Percentiles rank a stretch among this genome's conserved stretches.
Evolutionary conservation across 1,140 invertebrate species (phyloP).

Genomic region (Drosophila eugracilis): DNA sequence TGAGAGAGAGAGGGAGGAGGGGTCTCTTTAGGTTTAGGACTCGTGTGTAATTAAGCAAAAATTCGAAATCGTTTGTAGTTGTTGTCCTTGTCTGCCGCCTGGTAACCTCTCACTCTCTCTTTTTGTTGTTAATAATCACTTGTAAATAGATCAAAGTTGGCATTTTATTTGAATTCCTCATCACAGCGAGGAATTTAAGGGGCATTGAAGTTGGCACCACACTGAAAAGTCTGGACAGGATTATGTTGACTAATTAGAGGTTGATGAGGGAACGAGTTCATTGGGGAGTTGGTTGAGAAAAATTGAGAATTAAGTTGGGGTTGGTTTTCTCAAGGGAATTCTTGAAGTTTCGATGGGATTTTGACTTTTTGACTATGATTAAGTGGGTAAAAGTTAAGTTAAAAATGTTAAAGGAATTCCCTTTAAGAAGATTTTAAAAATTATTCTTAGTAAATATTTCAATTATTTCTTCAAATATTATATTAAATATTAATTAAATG

Average conservation of each 20-base stretch:
- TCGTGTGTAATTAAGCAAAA: slow-evolving; percentile 79
- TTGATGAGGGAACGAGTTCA: slow-evolving; percentile 54
- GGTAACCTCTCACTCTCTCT: background rate
- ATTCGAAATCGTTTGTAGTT: slow-evolving; percentile 71
- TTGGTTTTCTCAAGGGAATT: background rate
- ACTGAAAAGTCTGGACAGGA: slow-evolving; percentile 43
- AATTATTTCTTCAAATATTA: background rate
- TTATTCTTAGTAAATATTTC: too few relatives aligned
- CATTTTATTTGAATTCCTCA: slow-evolving; percentile 63
- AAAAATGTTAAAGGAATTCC: too few relatives aligned
- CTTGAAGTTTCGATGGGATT: slow-evolving; percentile 1
- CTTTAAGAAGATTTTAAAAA: too few relatives aligned
- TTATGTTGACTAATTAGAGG: slow-evolving; percentile 75
- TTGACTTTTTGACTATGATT: slow-evolving; percentile 12
- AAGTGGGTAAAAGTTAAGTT: slow-evolving; percentile 8
- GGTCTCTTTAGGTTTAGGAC: slow-evolving; percentile 13
- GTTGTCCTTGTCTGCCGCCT: slow-evolving; percentile 19
- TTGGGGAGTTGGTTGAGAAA: slow-evolving; percentile 41
- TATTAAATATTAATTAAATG: background rate
- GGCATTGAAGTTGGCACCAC: slow-evolving; percentile 18
- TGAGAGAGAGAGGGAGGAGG: too few relatives aligned
- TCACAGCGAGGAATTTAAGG: slow-evolving; percentile 21
- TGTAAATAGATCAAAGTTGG: slow-evolving; percentile 79
- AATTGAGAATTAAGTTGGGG: background rate
- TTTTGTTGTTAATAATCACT: slow-evolving; percentile 71